Base-by-base conservation (phyloP, 2,113 vertebrate genomes). In the Pogona vitticeps region DNA sequence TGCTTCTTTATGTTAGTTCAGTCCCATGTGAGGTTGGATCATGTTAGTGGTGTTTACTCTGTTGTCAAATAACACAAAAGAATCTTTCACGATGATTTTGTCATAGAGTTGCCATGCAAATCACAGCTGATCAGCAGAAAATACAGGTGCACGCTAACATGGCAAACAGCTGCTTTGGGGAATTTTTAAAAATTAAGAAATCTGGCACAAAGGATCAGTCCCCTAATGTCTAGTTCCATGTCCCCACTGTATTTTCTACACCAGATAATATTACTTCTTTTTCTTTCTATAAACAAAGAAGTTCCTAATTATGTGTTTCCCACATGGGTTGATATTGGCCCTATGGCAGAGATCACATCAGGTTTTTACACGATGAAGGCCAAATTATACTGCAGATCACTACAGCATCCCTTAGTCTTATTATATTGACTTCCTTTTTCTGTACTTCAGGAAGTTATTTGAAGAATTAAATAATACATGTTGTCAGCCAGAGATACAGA, bases 1-100 rank as follows among this genome's bases (percentile, higher is more conserved):
- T 90, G 89, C 85, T 76, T 81, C n/a, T 92, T 93, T 82, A 72
- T 80, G 88, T 83, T 86, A 42, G 76, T 70, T 59, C 61, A 76
- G 59, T 80, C 18, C 78, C 58, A 18, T 42, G 42, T 65, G 83
- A 85, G 33, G 33, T 36, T 80, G 63, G 59, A 81, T 33, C 42
- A 14, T 59, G 71, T 85, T 75, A 76, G 77, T 18, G 17, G 23
- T 65, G 76, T 80, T 80, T 73, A 20, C 20, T 80, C 28, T 80
- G 42, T 76, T 75, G 33, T 59, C 77, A 68, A 65, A 42, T 42
- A 26, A 40, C 36, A 81, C 58, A 68, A 56, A 80, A 33, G 59
- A 75, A 18, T 33, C 18, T 46, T 42, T 23, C 36, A 68, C 63
- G 67, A 59, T 76, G 65, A 26, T 80, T 80, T 58, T 73, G 40